Evolutionary conservation across 2,113 vertebrate genomes (phyloP).

Genomic region (Ophiodon elongatus): DNA sequence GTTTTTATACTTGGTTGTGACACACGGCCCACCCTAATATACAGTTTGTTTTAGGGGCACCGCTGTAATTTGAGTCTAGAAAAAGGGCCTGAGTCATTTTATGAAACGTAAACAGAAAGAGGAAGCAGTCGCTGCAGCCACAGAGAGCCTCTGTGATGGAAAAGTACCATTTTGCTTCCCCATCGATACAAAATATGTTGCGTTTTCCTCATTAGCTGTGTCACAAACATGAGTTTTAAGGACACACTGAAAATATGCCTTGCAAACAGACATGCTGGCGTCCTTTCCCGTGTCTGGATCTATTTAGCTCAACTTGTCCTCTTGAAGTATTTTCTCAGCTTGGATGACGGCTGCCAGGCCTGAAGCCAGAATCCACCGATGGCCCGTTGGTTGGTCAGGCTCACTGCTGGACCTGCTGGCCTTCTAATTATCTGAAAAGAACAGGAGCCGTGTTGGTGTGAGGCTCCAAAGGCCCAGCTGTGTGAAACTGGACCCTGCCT

Average conservation of each 20-base stretch:
- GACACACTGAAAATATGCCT: background rate
- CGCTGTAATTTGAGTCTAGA: conserved; percentile 47
- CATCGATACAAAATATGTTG: background rate
- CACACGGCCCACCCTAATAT: conserved; percentile 15
- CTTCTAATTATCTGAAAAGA: conserved; percentile 64
- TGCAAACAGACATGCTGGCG: background rate
- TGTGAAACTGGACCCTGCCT: conserved; percentile 48
- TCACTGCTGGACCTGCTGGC: conserved; percentile 18
- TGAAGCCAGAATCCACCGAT: conserved; percentile 35
- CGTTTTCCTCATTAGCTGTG: conserved; percentile 19
- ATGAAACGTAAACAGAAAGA: conserved; percentile 52
- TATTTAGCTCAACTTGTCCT: conserved; percentile 24
- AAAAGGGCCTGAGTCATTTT: conserved; percentile 49
- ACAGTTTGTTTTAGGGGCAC: background rate
- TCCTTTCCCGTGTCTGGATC: conserved; percentile 10
- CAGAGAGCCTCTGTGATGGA: background rate
- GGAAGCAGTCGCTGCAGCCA: conserved; percentile 26
- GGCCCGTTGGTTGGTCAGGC: conserved; percentile 46
- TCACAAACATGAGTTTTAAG: background rate
- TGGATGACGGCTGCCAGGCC: background rate
- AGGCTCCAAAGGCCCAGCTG: conserved; percentile 40
- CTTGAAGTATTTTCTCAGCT: conserved; percentile 7
- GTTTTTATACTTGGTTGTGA: conserved; percentile 11
- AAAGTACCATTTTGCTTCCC: background rate
- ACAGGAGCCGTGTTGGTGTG: conserved; percentile 15